Conservation (phyloP, 2,113 vertebrate species). For the Gymnorhina tibicen region DNA sequence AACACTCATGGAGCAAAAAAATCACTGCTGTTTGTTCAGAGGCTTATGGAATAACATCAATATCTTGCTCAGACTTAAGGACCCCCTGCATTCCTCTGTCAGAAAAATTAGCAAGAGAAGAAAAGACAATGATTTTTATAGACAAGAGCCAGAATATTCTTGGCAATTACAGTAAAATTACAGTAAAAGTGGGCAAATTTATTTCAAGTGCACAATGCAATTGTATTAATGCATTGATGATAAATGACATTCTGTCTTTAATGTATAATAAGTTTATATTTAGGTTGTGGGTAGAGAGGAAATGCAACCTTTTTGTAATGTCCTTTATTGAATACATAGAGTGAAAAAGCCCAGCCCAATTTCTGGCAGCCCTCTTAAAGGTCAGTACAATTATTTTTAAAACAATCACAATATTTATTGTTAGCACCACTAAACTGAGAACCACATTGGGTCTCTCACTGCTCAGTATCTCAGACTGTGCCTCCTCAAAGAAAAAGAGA, state of each 20-base stretch:
- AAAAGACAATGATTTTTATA: neutral
- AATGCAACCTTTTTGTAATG: neutral
- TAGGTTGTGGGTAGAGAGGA: neutral
- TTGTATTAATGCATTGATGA: neutral
- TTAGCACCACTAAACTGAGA: neutral
- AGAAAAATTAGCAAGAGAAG: neutral
- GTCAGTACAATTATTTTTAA: neutral
- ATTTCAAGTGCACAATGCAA: neutral
- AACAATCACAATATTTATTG: neutral
- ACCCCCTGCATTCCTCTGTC: neutral
- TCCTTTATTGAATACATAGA: neutral
- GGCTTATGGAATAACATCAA: neutral
- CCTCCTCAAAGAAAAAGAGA: neutral
- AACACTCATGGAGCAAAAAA: neutral
- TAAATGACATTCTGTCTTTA: neutral
- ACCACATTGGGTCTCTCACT: neutral
- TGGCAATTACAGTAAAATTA: slow-evolving; percentile 8
- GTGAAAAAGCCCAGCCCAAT: neutral
- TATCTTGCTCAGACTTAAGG: neutral
- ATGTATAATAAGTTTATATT: neutral
- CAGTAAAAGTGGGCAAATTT: neutral
- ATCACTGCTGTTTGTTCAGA: neutral
- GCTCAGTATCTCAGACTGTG: neutral
- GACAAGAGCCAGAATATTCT: neutral
- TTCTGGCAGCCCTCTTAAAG: neutral